Percentiles rank a stretch among this genome's conserved stretches.
Evolutionary conservation across 1,140 invertebrate species (phyloP).

Genomic region (Heterodera carotae): DNA sequence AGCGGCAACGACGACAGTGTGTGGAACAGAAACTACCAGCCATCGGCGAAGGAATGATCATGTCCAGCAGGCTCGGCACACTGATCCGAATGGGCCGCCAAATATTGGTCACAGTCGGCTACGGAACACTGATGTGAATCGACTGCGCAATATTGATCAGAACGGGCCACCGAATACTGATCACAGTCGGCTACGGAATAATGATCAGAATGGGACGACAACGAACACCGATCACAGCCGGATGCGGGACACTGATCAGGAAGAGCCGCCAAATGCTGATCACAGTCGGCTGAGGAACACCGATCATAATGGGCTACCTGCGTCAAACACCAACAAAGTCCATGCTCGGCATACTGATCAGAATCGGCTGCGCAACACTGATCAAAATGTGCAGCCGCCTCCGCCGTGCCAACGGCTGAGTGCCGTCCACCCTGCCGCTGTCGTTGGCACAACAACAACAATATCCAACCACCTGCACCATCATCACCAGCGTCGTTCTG

Average conservation of each 20-base stretch:
- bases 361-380: background rate
- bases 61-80: background rate
- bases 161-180: background rate
- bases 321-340: too few species aligned
- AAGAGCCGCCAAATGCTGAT: background rate
- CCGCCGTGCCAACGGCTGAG: too few species aligned
- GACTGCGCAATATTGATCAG: constrained; percentile 3
- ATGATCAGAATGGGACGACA: background rate
- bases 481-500: constrained; percentile 14
- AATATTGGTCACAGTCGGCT: background rate
- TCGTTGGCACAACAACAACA: too few species aligned
- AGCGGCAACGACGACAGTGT: too few species aligned
- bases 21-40: too few species aligned
- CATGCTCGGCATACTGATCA: background rate
- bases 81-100: background rate
- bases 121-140: too few species aligned
- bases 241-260: background rate
- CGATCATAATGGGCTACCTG: background rate
- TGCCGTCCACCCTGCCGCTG: background rate
- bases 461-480: background rate
- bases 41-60: too few species aligned
- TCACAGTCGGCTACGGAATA: background rate
- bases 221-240: background rate
- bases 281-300: background rate
- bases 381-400: background rate